phyloP scores from a whole-genome alignment of 2,888 invertebrate genomes.

The Drosophila hawaiiensis region DNA sequence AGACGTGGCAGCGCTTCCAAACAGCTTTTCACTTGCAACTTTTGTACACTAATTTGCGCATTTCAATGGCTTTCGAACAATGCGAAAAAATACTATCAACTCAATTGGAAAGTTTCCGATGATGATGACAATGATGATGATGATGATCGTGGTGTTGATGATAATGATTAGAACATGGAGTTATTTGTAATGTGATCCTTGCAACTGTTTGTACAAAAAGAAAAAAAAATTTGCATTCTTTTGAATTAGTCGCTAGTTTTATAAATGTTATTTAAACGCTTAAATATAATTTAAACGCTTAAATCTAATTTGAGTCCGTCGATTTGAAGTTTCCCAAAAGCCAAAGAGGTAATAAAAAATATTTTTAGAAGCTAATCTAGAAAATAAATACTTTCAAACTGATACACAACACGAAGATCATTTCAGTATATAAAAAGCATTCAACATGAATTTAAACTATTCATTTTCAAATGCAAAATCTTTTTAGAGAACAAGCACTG shows the following conservation, averaged over 20 bases:
- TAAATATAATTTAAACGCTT: conserved; percentile 8
- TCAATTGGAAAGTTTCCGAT: conserved; percentile 82
- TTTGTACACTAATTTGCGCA: conserved; percentile 83
- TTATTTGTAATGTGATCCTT: conserved; percentile 18
- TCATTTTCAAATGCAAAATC: background rate
- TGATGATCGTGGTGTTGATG: conserved; percentile 43
- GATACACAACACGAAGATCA: background rate
- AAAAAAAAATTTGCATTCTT: conserved; percentile 42
- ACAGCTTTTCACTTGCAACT: conserved; percentile 83
- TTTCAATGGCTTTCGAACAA: conserved; percentile 79
- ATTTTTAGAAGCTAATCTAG: background rate
- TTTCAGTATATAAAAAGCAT: background rate
- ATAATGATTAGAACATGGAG: conserved; percentile 22
- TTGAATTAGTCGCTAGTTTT: conserved; percentile 61
- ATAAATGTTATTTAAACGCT: conserved; percentile 59
- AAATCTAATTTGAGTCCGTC: conserved; percentile 16
- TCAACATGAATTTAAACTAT: background rate
- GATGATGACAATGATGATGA: conserved; percentile 60
- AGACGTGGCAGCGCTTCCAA: conserved; percentile 83
- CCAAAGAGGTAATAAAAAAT: background rate
- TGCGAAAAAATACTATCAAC: conserved; percentile 80
- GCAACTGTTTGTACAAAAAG: conserved; percentile 58
- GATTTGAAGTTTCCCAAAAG: conserved; percentile 47
- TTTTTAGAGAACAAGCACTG: background rate
- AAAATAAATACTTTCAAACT: background rate